Evolutionary conservation across 1,140 invertebrate genomes (phyloP), one percentile per base, ranked within the genome.

Genomic region (Manduca sexta): DNA sequence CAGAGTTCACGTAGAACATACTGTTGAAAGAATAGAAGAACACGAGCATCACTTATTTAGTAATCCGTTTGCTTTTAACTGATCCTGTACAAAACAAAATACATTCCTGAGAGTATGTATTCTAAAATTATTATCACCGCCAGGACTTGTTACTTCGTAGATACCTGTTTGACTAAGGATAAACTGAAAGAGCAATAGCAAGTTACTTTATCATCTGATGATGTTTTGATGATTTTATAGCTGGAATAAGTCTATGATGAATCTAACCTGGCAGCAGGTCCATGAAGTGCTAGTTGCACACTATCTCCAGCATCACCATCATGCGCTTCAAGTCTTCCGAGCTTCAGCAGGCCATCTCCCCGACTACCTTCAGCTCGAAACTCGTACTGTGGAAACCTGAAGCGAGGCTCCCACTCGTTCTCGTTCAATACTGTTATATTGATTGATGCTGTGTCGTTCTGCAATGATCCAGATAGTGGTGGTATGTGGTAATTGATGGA

Each of bases 361-460:
- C 74, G 50, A n/a, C n/a, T n/a, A n/a, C 84, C 88, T 42, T 82
- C 88, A 50, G 90, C 90, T 67, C 89, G 91, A 74, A 95, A 97
- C 85, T 95, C 94, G 69, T 97, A 97, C 69, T 94, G 92, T 0
- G 93, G 90, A 78, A 94, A 92, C 1, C 93, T 89, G 85, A 98
- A 97, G 26, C 94, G 88, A 1, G 96, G 96, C 78, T 96, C 95
- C 94, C 94, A 96, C 74, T 97, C 95, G 72, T 98, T 98, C 0
- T 96, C 93, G 76, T 97, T 93, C 58, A 94, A 85, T 2, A 98
- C 92, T 0, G 92, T 91, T 6, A 98, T 88, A 48, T 94, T 94
- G 0, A 97, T 84, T 0, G 86, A 79, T 5, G 88, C 86, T 8
- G 89, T 89, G 71, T 95, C 94, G 70, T 94, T 95, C 93, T 95